Percentiles rank a stretch among this genome's conserved stretches.
Evolutionary conservation across 2,113 vertebrate species (phyloP).

Genomic region (Stegastes partitus): DNA sequence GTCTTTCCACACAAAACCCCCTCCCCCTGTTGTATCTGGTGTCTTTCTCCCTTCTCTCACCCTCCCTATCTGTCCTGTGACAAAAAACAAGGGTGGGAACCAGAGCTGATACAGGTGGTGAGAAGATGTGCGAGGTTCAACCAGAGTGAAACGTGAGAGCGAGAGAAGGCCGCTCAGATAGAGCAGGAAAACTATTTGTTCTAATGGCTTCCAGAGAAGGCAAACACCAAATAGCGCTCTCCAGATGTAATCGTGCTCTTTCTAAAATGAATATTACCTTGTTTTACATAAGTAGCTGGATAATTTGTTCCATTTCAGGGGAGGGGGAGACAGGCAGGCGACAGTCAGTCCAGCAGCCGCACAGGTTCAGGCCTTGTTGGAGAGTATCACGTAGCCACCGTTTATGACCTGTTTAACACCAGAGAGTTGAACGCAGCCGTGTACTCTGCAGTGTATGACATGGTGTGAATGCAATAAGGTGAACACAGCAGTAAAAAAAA

Average conservation of each 20-base stretch:
- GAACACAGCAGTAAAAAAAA: constrained; percentile 65
- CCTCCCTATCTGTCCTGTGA: constrained; percentile 36
- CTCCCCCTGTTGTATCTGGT: constrained; percentile 60
- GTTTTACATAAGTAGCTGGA: constrained; percentile 59
- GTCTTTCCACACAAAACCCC: constrained; percentile 38
- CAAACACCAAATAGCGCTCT: constrained; percentile 63
- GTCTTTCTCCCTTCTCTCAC: constrained; percentile 33
- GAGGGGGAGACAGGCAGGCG: constrained; percentile 52
- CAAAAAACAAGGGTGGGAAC: constrained; percentile 65
- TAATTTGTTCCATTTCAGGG: constrained; percentile 78
- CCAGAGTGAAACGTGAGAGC: constrained; percentile 60
- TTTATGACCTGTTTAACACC: constrained; percentile 84
- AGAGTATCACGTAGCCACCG: constrained; percentile 74
- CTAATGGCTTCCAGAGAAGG: constrained; percentile 80
- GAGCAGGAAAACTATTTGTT: constrained; percentile 62
- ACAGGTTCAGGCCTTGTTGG: constrained; percentile 75
- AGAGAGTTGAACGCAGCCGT: constrained; percentile 71
- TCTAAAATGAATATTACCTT: constrained; percentile 72
- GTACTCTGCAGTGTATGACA: constrained; percentile 63
- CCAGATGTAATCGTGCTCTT: constrained; percentile 69
- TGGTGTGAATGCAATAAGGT: constrained; percentile 67
- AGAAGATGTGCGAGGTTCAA: constrained; percentile 65
- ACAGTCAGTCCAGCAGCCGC: constrained; percentile 70
- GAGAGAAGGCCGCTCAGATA: constrained; percentile 57
- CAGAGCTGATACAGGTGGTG: constrained; percentile 72